Evolutionary conservation across 2,888 invertebrate genomes (phyloP).

Genomic region (Proisotoma minuta): DNA sequence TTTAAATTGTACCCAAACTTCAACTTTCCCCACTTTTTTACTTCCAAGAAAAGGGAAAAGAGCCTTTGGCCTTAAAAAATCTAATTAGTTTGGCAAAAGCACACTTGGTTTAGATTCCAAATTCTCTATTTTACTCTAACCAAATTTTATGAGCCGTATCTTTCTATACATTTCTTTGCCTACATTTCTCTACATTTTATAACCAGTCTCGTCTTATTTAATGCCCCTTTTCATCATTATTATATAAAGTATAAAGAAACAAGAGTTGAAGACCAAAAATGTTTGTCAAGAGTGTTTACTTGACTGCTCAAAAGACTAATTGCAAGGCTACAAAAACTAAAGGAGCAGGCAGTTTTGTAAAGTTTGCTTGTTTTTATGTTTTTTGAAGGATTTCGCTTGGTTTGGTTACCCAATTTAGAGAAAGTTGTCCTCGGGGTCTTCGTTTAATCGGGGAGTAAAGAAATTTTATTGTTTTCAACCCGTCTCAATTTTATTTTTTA

Average conservation of each 20-base stretch:
- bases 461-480: slow-evolving; percentile 11
- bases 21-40: not conserved
- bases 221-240: slow-evolving; percentile 10
- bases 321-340: too few relatives aligned
- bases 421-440: not conserved
- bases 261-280: too few relatives aligned
- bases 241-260: not conserved
- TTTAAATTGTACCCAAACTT: not conserved
- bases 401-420: not conserved
- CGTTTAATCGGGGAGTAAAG: too few relatives aligned
- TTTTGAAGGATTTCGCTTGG: not conserved
- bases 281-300: too few relatives aligned
- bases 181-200: too few relatives aligned
- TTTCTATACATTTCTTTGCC: too few relatives aligned
- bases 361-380: not conserved
- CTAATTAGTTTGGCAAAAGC: slow-evolving; percentile 44
- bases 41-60: slow-evolving; percentile 5
- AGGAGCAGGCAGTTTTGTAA: not conserved
- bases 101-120: slow-evolving; percentile 33
- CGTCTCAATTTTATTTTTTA: slow-evolving; percentile 2
- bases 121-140: too few relatives aligned
- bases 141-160: slow-evolving; percentile 42
- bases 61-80: slow-evolving; percentile 30
- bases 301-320: too few relatives aligned
- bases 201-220: slow-evolving; percentile 12